Conservation (phyloP, 2,888 invertebrate genomes). For the Acrobasis repandana region DNA sequence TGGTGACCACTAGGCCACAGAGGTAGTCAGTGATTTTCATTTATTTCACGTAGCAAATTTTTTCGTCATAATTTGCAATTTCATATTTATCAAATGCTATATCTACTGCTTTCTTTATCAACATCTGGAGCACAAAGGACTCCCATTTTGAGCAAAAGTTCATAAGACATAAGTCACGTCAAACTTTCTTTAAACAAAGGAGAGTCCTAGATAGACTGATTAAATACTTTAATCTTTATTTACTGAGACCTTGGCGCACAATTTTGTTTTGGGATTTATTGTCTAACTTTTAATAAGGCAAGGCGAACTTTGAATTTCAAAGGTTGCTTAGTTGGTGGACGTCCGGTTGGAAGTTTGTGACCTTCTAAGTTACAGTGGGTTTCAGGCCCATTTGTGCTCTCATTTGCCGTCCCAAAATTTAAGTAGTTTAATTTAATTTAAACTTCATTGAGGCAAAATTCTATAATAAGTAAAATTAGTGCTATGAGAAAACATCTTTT, state of each 20-base stretch:
- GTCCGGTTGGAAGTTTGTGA: constrained; percentile 20
- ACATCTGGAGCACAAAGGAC: constrained; percentile 25
- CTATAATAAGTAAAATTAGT: too few relatives aligned
- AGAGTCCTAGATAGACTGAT: constrained; percentile 63
- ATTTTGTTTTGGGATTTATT: constrained; percentile 73
- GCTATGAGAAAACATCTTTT: too few relatives aligned
- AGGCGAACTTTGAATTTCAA: constrained; percentile 46
- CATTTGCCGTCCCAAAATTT: not conserved
- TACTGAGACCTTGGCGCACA: constrained; percentile 64
- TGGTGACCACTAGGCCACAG: too few relatives aligned
- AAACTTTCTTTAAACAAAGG: constrained; percentile 63
- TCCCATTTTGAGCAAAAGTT: constrained; percentile 52
- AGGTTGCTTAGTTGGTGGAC: not conserved
- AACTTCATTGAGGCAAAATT: too few relatives aligned
- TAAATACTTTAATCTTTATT: constrained; percentile 79
- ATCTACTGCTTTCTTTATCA: too few relatives aligned
- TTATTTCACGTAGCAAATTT: too few relatives aligned
- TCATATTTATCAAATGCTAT: too few relatives aligned
- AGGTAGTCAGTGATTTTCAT: too few relatives aligned
- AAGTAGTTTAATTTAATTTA: too few relatives aligned
- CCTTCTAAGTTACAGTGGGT: not conserved
- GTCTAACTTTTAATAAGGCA: constrained; percentile 64
- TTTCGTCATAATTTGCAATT: too few relatives aligned
- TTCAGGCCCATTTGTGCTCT: not conserved
- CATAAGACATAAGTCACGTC: constrained; percentile 71